Evolutionary conservation across 2,113 vertebrate genomes (phyloP).

Genomic region (Anguilla rostrata): DNA sequence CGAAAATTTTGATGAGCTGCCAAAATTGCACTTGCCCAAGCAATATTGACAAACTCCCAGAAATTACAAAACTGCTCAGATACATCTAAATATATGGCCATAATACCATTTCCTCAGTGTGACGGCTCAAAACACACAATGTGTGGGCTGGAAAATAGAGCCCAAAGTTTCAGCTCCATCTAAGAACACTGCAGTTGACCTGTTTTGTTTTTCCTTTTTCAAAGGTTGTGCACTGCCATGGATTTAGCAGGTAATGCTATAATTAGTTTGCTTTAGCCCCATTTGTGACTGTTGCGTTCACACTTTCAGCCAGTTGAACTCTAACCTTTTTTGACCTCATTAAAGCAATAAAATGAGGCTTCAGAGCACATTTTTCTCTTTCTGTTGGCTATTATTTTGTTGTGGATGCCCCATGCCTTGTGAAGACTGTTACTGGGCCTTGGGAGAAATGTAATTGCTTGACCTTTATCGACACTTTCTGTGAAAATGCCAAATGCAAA

Average conservation of each 20-base stretch:
- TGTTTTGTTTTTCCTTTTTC: not conserved
- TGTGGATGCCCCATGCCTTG: conserved; percentile 44
- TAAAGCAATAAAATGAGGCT: conserved; percentile 17
- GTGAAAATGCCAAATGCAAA: conserved; percentile 57
- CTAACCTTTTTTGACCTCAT: conserved; percentile 4
- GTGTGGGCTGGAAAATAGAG: too few relatives aligned
- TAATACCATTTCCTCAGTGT: too few relatives aligned
- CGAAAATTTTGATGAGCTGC: too few relatives aligned
- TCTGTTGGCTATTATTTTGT: conserved; percentile 23
- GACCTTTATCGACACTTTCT: conserved; percentile 71
- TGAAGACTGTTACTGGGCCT: conserved; percentile 55
- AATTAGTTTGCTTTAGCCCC: conserved; percentile 8
- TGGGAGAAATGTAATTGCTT: conserved; percentile 61
- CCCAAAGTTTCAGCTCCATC: too few relatives aligned
- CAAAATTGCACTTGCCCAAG: too few relatives aligned
- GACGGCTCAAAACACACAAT: too few relatives aligned
- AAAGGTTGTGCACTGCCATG: not conserved
- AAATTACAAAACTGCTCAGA: too few relatives aligned
- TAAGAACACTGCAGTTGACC: too few relatives aligned
- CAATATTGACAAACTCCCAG: too few relatives aligned
- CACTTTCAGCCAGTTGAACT: conserved; percentile 13
- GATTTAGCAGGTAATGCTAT: not conserved
- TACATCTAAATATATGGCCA: too few relatives aligned
- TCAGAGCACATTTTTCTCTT: too few relatives aligned
- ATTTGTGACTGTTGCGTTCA: not conserved